Conservation (phyloP, 2,113 vertebrate species). For the Aegotheles bennettii region DNA sequence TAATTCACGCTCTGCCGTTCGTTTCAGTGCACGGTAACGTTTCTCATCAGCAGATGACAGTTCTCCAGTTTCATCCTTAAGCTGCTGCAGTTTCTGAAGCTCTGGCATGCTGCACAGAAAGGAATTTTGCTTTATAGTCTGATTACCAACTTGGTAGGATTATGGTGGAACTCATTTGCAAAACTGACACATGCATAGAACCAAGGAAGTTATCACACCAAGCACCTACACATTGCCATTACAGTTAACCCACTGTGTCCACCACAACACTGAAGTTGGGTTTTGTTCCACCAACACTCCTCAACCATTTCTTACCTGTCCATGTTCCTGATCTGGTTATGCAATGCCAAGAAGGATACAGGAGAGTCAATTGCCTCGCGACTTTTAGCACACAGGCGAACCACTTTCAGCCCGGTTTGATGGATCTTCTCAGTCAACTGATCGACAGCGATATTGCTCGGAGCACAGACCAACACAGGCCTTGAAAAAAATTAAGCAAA, state of each 20-base stretch:
- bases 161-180: accelerated
- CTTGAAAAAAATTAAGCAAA: slow-evolving; percentile 45
- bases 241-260: accelerated
- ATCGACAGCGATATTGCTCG: slow-evolving; percentile 97
- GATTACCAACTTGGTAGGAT: neutral
- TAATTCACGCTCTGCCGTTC: slow-evolving; percentile 91
- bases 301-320: slow-evolving; percentile 81
- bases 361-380: slow-evolving; percentile 96
- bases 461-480: slow-evolving; percentile 94
- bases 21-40: slow-evolving; percentile 92
- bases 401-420: slow-evolving; percentile 94
- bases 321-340: slow-evolving; percentile 99
- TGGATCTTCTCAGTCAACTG: slow-evolving; percentile 98
- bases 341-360: slow-evolving; percentile 93
- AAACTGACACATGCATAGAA: neutral
- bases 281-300: neutral
- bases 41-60: slow-evolving; percentile 96
- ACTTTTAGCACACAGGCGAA: slow-evolving; percentile 97
- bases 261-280: accelerated
- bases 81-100: slow-evolving; percentile 96
- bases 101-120: slow-evolving; percentile 86
- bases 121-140: neutral
- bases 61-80: slow-evolving; percentile 97
- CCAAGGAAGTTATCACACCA: too few relatives aligned
- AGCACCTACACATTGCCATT: accelerated